Evolutionary conservation across 30 jellyfish, hydroid and myxozoan genomes (phyloP).

Genomic region (Aurelia sp.): DNA sequence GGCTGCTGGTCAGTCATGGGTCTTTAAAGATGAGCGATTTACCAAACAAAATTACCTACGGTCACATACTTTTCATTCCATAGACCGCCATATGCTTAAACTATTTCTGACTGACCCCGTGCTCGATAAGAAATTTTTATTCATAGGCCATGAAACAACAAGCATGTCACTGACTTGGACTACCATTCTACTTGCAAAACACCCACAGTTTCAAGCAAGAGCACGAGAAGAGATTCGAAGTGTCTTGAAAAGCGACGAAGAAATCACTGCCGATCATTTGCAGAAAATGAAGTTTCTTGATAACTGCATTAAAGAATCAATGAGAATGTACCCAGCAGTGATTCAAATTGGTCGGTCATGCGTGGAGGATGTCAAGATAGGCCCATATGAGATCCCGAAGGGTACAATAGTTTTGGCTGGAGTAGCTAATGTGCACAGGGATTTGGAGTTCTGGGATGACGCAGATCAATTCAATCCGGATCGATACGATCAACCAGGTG

Average conservation of each 20-base stretch:
- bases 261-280: slow-evolving; percentile 31
- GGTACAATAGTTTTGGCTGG: slow-evolving; percentile 13
- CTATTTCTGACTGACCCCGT: too few relatives aligned
- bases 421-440: not conserved
- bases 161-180: slow-evolving; percentile 31
- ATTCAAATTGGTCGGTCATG: slow-evolving; percentile 7
- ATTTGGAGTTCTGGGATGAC: slow-evolving; percentile 39
- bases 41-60: too few relatives aligned
- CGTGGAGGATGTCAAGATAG: slow-evolving; percentile 19
- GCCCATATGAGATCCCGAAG: slow-evolving; percentile 29
- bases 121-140: too few relatives aligned
- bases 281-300: slow-evolving; percentile 46
- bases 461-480: slow-evolving; percentile 53
- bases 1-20: too few relatives aligned
- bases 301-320: slow-evolving; percentile 37
- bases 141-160: slow-evolving; percentile 18
- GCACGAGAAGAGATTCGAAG: slow-evolving; percentile 16
- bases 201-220: slow-evolving; percentile 34
- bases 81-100: too few relatives aligned
- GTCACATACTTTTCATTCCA: too few relatives aligned
- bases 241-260: slow-evolving; percentile 18
- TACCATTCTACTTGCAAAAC: slow-evolving; percentile 20
- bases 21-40: too few relatives aligned
- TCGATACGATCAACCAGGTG: slow-evolving; percentile 37
- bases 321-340: slow-evolving; percentile 52